These are phyloP conservation scores for Murina feae DNA, from an alignment of 2,113 vertebrate species.

Conservation along the genomic window DNA sequence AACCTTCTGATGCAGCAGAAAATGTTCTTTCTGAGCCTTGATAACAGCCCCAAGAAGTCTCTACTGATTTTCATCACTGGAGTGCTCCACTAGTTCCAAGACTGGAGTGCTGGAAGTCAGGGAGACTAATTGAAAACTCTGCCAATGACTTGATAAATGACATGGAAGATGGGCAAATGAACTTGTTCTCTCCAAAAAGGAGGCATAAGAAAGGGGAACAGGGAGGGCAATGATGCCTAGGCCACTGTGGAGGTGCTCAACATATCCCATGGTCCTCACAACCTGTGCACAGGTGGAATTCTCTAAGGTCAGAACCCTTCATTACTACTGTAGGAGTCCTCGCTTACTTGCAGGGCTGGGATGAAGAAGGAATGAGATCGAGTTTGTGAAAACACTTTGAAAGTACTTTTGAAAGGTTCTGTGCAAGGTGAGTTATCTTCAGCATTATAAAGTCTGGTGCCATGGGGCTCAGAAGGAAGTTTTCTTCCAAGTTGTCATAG, in stretches of 20 bases:
- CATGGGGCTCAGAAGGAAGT: background rate
- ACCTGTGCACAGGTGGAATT: too few species aligned
- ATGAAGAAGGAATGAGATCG: background rate
- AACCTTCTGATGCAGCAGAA: background rate
- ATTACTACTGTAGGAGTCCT: background rate
- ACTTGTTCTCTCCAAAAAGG: background rate
- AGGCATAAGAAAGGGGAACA: background rate
- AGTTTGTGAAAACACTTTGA: background rate
- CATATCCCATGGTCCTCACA: background rate
- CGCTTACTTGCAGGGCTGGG: background rate
- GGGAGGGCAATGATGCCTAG: background rate
- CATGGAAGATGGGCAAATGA: background rate
- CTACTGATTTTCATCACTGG: background rate
- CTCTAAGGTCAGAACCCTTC: background rate
- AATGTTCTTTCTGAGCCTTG: background rate
- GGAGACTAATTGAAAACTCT: background rate
- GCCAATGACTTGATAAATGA: background rate
- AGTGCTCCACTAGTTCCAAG: background rate
- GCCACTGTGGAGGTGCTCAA: background rate
- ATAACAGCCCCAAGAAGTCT: background rate
- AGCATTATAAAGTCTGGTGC: background rate
- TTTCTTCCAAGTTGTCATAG: background rate
- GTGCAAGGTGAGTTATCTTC: background rate
- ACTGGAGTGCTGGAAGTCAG: background rate
- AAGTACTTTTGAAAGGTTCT: background rate